Evolutionary conservation across 2,888 invertebrate species (phyloP), one percentile per base, ranked within the genome.

Genomic region (Drosophila formosana): DNA sequence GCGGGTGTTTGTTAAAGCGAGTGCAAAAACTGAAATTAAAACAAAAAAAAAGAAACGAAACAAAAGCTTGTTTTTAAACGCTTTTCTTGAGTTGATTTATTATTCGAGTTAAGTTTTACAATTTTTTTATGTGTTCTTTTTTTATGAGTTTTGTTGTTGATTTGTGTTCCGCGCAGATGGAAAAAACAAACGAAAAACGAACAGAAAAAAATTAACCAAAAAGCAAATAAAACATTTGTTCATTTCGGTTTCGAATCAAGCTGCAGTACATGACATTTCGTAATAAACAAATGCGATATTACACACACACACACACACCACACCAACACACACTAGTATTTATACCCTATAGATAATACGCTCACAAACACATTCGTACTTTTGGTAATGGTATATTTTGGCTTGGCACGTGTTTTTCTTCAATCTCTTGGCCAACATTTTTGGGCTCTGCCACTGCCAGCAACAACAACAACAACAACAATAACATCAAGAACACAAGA

Each of bases 361-460:
- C 55, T 69, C 49, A 39, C 46, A 56, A 51, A 65, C 34, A 53
- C 55, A 61, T 34, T 56, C 47, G 46, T 45, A 73, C 39, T 77
- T 82, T 88, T 88, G 75, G 82, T 89, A 85, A 89, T 89, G 85
- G 86, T 85, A 75, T 82, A 75, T 82, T 75, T 80, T 85, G 89
- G 86, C 89, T 86, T 86, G 89, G 85, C 89, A 86, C 85, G 89
- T 86, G 83, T 86, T 78, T 68, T 81, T 69, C 82, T 72, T 81
- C 77, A 70, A 60, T 65, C 56, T 74, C 49, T 65, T 61, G 75
- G 75, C 75, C 78, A 73, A 23, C 26, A 58, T 64, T 60, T 50
- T 58, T 39, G 79, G 78, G 79, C 88, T 71, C 63, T 84, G 75
- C 78, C 72, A 23, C 74, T 71, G 81, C 75, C 85, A 75, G 37